Evolutionary conservation across 2,797 vertebrate genomes (phyloP), one percentile per base, ranked within the genome.

Genomic region (Lacerta agilis): DNA sequence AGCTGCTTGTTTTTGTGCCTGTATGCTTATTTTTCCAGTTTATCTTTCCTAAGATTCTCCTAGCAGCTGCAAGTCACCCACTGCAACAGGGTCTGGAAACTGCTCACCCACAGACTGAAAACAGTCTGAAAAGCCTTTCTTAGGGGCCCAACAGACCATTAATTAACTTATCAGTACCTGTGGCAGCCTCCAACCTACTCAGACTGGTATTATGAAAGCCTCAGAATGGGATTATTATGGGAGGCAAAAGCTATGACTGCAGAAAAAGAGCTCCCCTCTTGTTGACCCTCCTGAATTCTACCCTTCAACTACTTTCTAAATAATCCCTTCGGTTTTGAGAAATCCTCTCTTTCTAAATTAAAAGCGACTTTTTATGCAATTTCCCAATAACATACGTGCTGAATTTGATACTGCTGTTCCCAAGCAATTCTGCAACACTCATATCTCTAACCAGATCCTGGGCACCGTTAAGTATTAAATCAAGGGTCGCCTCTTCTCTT

Each of bases 381-480:
- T 86, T 79, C 23, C 61, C 61, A 49, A 11, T 36, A 38, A 77
- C 38, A 33, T 45, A 29, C 49, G 10, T 66, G 41, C 66, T 79
- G 41, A 69, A 45, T 79, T 49, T 49, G 84, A 66, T 45, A 33
- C 38, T 45, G 9, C 58, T 66, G 41, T 86, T 78, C 41, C 75
- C 58, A 66, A 77, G 27, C 58, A 33, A 17, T 67, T 86, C 55
- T 29, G 36, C 55, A 76, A n/a, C 25, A 43, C 82, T 85, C 43
- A 20, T 11, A 75, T 84, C 43, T 69, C 61, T 36, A 45, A 33
- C 75, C 43, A 45, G 41, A 49, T 33, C 41, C 64, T 67, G 41
- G 75, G 75, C 41, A 49, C 61, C 25, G 18, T 43, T 49, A 67
- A 43, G 27, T 76, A 76, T 85, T 85, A 76, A 79, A 86, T 86